A percentile compares a stretch with the other conserved stretches of the same genome.
These are phyloP conservation scores for Trichoplusia ni DNA, from an alignment of 1,140 invertebrate species.

Conservation along the genomic window DNA sequence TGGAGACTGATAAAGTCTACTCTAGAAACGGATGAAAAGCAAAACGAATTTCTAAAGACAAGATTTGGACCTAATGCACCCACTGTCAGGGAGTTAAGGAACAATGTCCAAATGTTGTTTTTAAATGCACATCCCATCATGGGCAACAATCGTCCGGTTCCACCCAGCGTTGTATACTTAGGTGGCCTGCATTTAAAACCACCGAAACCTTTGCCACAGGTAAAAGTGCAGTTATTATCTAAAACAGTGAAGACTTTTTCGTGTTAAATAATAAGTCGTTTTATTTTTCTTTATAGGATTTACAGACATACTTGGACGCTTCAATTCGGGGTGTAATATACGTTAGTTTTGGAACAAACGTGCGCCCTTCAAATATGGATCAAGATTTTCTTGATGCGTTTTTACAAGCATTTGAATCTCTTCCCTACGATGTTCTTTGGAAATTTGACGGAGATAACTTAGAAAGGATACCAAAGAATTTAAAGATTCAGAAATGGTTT, in stretches of 20 bases:
- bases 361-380: slow-evolving; percentile 31
- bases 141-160: slow-evolving; percentile 37
- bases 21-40: slow-evolving; percentile 29
- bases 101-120: slow-evolving; percentile 51
- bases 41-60: slow-evolving; percentile 43
- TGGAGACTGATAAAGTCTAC: slow-evolving; percentile 30
- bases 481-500: slow-evolving; percentile 82
- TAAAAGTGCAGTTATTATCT: slow-evolving; percentile 8
- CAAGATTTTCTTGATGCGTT: slow-evolving; percentile 30
- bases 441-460: slow-evolving; percentile 68
- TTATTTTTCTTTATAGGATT: slow-evolving; percentile 34
- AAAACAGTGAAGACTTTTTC: not conserved
- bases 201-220: slow-evolving; percentile 39
- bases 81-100: slow-evolving; percentile 40
- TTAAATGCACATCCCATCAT: slow-evolving; percentile 53
- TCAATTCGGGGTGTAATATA: slow-evolving; percentile 48
- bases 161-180: slow-evolving; percentile 41
- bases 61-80: slow-evolving; percentile 51
- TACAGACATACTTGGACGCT: slow-evolving; percentile 44
- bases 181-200: slow-evolving; percentile 42
- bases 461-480: slow-evolving; percentile 71
- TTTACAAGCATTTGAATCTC: slow-evolving; percentile 57
- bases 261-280: not conserved
- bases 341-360: slow-evolving; percentile 59
- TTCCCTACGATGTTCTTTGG: slow-evolving; percentile 72